Percentiles rank a stretch among this genome's conserved stretches.
These are phyloP conservation scores for Melolontha melolontha DNA, from an alignment of 2,888 invertebrate species.

Conservation along the genomic window DNA sequence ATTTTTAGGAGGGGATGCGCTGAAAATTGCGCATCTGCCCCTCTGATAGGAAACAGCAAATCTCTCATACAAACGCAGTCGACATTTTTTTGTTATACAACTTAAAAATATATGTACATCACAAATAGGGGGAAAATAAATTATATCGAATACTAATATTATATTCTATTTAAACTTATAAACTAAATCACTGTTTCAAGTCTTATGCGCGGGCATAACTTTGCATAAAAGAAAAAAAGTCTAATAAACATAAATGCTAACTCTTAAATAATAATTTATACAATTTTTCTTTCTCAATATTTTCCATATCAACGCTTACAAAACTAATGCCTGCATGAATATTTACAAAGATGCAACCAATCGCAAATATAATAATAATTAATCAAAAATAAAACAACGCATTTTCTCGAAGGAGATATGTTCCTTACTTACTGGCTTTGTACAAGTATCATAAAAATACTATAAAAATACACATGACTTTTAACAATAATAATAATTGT, in stretches of 20 bases:
- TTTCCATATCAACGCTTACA: constrained; percentile 54
- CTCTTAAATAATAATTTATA: constrained; percentile 48
- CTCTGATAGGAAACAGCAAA: constrained; percentile 39
- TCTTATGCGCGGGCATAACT: constrained; percentile 59
- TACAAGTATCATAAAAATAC: constrained; percentile 51
- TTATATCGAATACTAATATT: constrained; percentile 45
- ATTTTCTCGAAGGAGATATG: constrained; percentile 42
- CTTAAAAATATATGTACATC: constrained; percentile 62
- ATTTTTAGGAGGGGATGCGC: constrained; percentile 9
- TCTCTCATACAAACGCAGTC: constrained; percentile 62
- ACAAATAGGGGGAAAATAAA: constrained; percentile 56
- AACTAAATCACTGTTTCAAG: constrained; percentile 64
- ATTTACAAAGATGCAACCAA: constrained; percentile 65
- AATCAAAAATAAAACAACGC: constrained; percentile 27
- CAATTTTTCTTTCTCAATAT: constrained; percentile 39
- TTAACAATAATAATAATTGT: constrained; percentile 43
- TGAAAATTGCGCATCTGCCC: constrained; percentile 14
- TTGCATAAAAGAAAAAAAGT: constrained; percentile 38
- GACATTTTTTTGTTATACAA: constrained; percentile 45
- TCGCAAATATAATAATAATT: constrained; percentile 37
- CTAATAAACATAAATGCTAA: constrained; percentile 48
- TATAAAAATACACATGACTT: constrained; percentile 50
- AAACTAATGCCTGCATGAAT: constrained; percentile 55
- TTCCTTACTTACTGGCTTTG: constrained; percentile 54
- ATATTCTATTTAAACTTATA: constrained; percentile 57